Percentiles rank a stretch among this genome's conserved stretches.
Evolutionary conservation across 2,797 vertebrate genomes (phyloP).

Genomic region (Syndactyla subalaris): DNA sequence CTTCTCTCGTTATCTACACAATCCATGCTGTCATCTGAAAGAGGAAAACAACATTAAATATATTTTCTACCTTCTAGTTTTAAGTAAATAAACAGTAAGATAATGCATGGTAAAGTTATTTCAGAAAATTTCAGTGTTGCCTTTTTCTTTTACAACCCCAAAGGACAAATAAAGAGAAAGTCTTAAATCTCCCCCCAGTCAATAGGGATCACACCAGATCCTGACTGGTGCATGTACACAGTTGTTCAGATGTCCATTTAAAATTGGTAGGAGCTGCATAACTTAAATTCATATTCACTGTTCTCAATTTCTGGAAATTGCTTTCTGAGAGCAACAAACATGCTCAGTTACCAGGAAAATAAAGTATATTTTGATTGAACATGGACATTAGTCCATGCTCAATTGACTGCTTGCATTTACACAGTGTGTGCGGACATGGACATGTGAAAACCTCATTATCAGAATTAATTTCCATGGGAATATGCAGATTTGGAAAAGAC

Average conservation of each 20-base stretch:
- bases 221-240: background rate
- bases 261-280: background rate
- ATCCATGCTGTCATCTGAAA: conserved; percentile 93
- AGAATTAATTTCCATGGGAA: background rate
- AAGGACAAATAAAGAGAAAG: background rate
- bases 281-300: background rate
- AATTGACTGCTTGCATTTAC: background rate
- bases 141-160: background rate
- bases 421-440: background rate
- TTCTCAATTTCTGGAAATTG: background rate
- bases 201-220: background rate
- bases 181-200: background rate
- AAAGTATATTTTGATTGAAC: background rate
- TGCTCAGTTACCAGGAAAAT: background rate
- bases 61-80: background rate
- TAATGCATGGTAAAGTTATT: background rate
- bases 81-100: background rate
- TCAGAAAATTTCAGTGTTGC: background rate
- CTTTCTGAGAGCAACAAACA: background rate
- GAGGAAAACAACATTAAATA: background rate
- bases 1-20: conserved; percentile 93
- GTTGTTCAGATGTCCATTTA: background rate
- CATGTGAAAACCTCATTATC: background rate
- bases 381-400: background rate
- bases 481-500: background rate